These are phyloP conservation scores for Thunnus thynnus DNA, from an alignment of 2,113 vertebrate species.

Conservation along the genomic window DNA sequence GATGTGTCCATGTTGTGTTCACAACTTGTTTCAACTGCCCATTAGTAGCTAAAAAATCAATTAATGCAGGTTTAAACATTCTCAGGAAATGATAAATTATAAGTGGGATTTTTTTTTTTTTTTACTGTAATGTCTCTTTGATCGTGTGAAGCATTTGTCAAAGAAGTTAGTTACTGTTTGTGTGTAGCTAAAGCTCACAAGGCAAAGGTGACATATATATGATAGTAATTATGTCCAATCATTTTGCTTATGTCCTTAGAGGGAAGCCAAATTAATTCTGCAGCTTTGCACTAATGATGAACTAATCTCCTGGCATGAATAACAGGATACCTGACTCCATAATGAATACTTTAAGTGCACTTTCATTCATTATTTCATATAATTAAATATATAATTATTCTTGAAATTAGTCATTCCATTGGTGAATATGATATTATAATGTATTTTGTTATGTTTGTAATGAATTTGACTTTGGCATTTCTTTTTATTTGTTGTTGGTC, in stretches of 20 bases:
- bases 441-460: background rate
- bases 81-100: background rate
- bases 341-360: slow-evolving; percentile 10
- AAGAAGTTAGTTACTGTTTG: background rate
- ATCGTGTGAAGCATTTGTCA: background rate
- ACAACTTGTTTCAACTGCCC: too few species aligned
- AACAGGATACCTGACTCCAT: background rate
- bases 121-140: background rate
- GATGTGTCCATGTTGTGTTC: too few species aligned
- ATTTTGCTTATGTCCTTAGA: background rate
- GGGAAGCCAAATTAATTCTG: background rate
- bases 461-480: background rate
- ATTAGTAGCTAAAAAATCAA: too few species aligned
- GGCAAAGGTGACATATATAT: background rate
- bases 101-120: too few species aligned
- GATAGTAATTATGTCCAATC: background rate
- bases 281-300: background rate
- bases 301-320: background rate
- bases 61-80: background rate
- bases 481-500: too few species aligned
- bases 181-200: background rate
- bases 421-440: background rate
- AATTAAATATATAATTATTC: background rate
- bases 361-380: background rate
- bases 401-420: background rate